Evolutionary conservation across 2,113 vertebrate species (phyloP).

Genomic region (Todiramphus chloris): DNA sequence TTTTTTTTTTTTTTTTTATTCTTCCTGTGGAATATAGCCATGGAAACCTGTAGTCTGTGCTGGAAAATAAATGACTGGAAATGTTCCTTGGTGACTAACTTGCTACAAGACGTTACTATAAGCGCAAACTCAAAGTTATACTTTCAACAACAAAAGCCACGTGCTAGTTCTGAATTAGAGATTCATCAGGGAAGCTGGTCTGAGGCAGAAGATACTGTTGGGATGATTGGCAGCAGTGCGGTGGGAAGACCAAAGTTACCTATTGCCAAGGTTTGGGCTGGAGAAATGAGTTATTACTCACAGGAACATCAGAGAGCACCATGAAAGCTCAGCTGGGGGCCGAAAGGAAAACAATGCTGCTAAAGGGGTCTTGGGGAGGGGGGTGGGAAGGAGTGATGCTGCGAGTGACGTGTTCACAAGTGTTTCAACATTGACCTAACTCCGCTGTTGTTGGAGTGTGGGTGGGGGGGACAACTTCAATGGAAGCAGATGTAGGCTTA

Average conservation of each 20-base stretch:
- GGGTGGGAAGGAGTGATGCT: neutral
- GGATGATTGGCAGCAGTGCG: neutral
- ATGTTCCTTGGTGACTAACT: neutral
- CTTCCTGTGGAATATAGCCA: neutral
- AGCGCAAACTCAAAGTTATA: neutral
- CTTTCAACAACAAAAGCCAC: neutral
- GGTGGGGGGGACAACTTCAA: neutral
- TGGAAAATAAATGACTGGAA: conserved; percentile 18
- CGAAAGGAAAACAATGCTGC: neutral
- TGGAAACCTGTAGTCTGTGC: conserved; percentile 32
- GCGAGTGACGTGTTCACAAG: neutral
- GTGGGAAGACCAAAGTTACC: neutral
- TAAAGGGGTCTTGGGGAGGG: neutral
- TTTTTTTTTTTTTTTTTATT: neutral
- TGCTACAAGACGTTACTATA: neutral
- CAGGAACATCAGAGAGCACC: neutral
- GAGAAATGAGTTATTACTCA: neutral
- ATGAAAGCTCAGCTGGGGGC: neutral
- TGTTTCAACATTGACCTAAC: neutral
- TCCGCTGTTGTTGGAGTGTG: neutral
- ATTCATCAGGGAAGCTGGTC: neutral
- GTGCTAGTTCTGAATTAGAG: neutral
- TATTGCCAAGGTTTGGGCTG: neutral
- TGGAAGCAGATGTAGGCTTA: neutral
- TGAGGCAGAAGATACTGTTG: rapidly evolving